Conservation (phyloP, 2,888 invertebrate species). For the Agrypnus murinus region DNA sequence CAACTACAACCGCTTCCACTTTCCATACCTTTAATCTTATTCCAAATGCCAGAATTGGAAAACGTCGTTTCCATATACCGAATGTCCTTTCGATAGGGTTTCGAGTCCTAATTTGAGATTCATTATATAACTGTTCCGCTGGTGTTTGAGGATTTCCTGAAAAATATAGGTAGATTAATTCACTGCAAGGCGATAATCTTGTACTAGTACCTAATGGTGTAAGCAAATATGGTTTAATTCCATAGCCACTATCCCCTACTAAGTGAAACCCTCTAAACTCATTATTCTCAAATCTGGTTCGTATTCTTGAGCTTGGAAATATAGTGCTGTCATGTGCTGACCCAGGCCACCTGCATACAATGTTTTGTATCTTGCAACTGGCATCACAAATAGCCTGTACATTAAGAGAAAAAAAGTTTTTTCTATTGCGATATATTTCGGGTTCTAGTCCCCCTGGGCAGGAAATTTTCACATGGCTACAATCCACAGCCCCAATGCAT, state of each 20-base stretch:
- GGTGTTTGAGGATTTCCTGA: background rate
- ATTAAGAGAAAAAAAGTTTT: background rate
- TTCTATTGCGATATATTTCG: background rate
- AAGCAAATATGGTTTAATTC: background rate
- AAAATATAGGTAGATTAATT: too few species aligned
- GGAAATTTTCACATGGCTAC: too few species aligned
- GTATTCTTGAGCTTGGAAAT: background rate
- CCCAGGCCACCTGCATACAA: background rate
- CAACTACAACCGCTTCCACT: conserved; percentile 48
- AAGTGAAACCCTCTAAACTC: background rate
- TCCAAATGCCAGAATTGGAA: background rate
- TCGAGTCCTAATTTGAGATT: background rate
- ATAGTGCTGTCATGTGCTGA: background rate
- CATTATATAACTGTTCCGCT: too few species aligned
- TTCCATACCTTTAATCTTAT: conserved; percentile 15
- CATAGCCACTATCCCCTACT: background rate
- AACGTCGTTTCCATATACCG: background rate
- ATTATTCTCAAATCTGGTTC: background rate
- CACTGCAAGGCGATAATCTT: too few species aligned
- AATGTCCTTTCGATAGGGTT: background rate
- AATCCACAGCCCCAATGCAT: too few species aligned
- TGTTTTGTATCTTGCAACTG: background rate
- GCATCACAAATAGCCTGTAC: background rate
- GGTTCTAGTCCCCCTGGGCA: background rate
- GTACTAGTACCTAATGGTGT: background rate